Evolutionary conservation across 2,113 vertebrate species (phyloP).

Genomic region (Chloroceryle aenea): DNA sequence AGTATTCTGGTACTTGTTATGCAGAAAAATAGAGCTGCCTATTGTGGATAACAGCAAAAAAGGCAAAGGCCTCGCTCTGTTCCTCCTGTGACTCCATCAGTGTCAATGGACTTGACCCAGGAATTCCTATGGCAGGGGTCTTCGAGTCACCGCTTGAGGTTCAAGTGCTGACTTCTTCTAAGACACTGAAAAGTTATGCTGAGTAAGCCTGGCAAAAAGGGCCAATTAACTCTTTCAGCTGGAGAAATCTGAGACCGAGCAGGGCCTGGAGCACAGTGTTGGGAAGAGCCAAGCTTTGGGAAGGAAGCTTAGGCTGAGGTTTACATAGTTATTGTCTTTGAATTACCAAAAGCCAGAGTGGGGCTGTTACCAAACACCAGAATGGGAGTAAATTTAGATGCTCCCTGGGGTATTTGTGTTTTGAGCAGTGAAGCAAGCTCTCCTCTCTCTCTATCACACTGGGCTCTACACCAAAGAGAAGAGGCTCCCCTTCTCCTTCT

Average conservation of each 20-base stretch:
- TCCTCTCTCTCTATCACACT: not conserved
- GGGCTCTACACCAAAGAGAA: not conserved
- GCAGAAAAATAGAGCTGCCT: slow-evolving; percentile 52
- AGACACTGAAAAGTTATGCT: not conserved
- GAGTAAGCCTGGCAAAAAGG: not conserved
- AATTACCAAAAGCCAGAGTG: not conserved
- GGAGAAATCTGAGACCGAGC: not conserved
- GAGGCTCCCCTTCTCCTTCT: not conserved
- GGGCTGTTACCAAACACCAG: not conserved
- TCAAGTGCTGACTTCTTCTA: not conserved
- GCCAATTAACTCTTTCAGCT: not conserved
- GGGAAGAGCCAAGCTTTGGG: not conserved
- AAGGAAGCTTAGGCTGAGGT: slow-evolving; percentile 2
- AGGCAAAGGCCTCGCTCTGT: not conserved
- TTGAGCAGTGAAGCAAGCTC: not conserved
- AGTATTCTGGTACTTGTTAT: slow-evolving; percentile 62
- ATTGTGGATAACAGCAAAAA: slow-evolving; percentile 26
- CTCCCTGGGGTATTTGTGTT: not conserved
- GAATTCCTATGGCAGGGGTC: not conserved
- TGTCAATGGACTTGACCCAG: not conserved
- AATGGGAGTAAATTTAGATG: not conserved
- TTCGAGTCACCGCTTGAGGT: not conserved
- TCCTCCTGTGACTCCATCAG: not conserved
- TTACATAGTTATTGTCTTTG: not conserved
- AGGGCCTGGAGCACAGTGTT: not conserved